A percentile compares a stretch with the other conserved stretches of the same genome.
Conservation (phyloP, 2,113 vertebrate species). For the Pandion haliaetus region DNA sequence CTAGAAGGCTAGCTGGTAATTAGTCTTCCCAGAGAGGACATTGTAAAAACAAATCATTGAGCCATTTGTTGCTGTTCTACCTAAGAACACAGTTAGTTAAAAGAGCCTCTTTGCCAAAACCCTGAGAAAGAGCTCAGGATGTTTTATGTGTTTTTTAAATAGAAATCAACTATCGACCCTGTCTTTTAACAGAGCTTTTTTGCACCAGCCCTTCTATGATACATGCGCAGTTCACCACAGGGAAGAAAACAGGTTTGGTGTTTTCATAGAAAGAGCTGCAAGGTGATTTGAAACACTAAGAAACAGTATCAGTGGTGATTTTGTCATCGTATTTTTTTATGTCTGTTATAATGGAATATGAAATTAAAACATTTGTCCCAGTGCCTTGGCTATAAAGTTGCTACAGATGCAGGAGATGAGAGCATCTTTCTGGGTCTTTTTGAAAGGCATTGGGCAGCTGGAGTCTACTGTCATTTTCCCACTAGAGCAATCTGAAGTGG, state of each 20-base stretch:
- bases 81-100: not conserved
- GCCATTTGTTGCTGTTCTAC: slow-evolving; percentile 53
- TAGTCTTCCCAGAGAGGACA: slow-evolving; percentile 46
- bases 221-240: not conserved
- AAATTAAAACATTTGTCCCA: not conserved
- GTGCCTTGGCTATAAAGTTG: not conserved
- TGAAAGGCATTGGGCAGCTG: not conserved
- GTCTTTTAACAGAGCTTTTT: not conserved
- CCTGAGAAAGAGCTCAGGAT: not conserved
- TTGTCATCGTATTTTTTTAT: not conserved
- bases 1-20: slow-evolving; percentile 39
- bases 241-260: not conserved
- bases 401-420: not conserved
- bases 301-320: not conserved
- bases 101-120: not conserved
- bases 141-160: not conserved
- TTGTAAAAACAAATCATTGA: slow-evolving; percentile 51
- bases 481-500: not conserved
- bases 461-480: not conserved
- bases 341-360: not conserved
- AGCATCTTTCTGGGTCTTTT: not conserved
- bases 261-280: not conserved
- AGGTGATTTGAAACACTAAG: not conserved
- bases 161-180: not conserved
- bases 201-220: not conserved